Evolutionary conservation across 2,797 vertebrate species (phyloP).

Genomic region (Myiotriccus ornatus): DNA sequence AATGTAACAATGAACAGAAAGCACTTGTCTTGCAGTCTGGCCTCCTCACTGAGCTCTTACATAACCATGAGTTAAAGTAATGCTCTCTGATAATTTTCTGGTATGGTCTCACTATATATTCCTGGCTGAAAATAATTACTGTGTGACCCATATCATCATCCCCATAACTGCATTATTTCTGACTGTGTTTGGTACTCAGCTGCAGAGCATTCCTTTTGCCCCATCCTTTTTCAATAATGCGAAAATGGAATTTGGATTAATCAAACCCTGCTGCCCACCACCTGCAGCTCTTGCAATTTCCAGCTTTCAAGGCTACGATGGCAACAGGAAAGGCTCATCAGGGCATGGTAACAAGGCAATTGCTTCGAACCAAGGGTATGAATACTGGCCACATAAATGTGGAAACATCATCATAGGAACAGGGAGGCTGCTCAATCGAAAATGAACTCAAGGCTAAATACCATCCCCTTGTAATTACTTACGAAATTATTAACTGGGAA

Average conservation of each 20-base stretch:
- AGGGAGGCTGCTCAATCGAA: background rate
- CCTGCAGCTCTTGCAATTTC: slow-evolving; percentile 43
- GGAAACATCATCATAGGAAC: background rate
- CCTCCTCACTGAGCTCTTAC: background rate
- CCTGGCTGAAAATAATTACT: background rate
- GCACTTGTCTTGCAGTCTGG: background rate
- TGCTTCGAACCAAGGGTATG: background rate
- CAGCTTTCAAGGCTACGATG: slow-evolving; percentile 23
- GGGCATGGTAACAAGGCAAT: slow-evolving; percentile 1
- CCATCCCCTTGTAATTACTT: background rate
- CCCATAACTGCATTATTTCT: background rate
- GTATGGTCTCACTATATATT: background rate
- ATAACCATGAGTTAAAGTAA: background rate
- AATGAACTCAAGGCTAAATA: slow-evolving; percentile 35
- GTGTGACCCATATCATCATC: background rate
- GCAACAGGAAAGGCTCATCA: slow-evolving; percentile 17
- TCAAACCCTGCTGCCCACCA: slow-evolving; percentile 27
- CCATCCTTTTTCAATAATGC: background rate
- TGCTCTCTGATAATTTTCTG: background rate
- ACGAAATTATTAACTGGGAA: background rate
- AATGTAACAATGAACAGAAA: background rate
- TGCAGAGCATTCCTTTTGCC: background rate
- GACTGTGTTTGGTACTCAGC: background rate
- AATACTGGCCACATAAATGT: background rate
- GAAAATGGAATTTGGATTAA: slow-evolving; percentile 44